Percentiles rank a stretch among this genome's conserved stretches.
phyloP scores from a whole-genome alignment of 2,113 vertebrate species.

The Lamprotornis superbus region DNA sequence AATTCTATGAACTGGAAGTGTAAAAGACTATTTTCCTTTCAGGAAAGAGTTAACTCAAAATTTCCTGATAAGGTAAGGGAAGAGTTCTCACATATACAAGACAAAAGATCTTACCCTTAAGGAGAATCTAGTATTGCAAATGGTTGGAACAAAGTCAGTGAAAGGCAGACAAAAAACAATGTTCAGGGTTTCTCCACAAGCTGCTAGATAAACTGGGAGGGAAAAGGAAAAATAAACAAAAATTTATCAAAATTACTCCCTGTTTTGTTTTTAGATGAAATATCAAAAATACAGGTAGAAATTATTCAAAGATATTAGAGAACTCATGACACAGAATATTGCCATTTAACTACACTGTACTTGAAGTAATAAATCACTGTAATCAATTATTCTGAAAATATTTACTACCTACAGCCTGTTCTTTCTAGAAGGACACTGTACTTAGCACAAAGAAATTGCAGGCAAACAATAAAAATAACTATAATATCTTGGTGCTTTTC shows the following conservation, averaged over 20 bases:
- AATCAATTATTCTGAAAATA: not conserved
- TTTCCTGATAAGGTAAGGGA: not conserved
- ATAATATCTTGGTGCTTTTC: not conserved
- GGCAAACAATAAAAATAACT: not conserved
- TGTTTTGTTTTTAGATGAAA: not conserved
- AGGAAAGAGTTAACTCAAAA: not conserved
- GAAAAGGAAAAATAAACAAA: constrained; percentile 8
- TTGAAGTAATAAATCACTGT: not conserved
- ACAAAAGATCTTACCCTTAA: constrained; percentile 78
- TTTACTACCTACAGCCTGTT: not conserved
- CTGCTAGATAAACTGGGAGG: constrained; percentile 91
- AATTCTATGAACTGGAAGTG: not conserved
- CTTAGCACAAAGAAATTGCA: not conserved
- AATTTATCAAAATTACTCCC: not conserved
- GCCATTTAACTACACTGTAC: not conserved
- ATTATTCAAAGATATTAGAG: not conserved
- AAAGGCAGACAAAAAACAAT: constrained; percentile 96
- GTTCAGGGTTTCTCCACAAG: constrained; percentile 95
- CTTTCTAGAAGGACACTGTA: not conserved
- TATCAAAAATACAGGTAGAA: not conserved
- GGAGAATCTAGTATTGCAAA: constrained; percentile 89
- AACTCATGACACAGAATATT: not conserved
- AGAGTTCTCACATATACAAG: not conserved
- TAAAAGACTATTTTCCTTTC: not conserved
- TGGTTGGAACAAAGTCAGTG: constrained; percentile 93